phyloP scores from a whole-genome alignment of 2,113 vertebrate species.

The Dasyprocta punctata region DNA sequence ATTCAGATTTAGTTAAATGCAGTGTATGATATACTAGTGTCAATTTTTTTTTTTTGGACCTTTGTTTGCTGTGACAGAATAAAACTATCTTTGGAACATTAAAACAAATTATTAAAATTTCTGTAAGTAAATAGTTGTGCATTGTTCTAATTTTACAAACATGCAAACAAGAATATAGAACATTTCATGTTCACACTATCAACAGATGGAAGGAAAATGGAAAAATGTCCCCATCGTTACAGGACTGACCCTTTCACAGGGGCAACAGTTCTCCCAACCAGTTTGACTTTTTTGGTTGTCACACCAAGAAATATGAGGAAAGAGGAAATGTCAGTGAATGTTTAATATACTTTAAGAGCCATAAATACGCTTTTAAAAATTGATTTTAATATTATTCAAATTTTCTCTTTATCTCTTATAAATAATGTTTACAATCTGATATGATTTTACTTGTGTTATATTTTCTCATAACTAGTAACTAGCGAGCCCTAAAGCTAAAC shows the following conservation, averaged over 20 bases:
- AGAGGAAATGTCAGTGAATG: not conserved
- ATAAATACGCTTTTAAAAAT: not conserved
- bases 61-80: not conserved
- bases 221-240: not conserved
- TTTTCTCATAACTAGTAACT: not conserved
- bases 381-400: not conserved
- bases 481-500: not conserved
- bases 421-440: not conserved
- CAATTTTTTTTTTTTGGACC: not conserved
- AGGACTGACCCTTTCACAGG: not conserved
- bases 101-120: not conserved
- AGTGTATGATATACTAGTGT: not conserved
- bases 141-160: not conserved
- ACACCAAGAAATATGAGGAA: not conserved
- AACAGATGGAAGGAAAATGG: not conserved
- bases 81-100: not conserved
- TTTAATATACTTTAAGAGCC: not conserved
- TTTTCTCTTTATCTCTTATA: not conserved
- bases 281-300: not conserved
- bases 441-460: not conserved
- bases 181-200: not conserved
- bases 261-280: not conserved
- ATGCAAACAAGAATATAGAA: not conserved
- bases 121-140: not conserved
- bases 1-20: not conserved